A percentile compares a stretch with the other conserved stretches of the same genome.
These are phyloP conservation scores for Kryptolebias marmoratus DNA, from an alignment of 2,113 vertebrate genomes.

Conservation along the genomic window DNA sequence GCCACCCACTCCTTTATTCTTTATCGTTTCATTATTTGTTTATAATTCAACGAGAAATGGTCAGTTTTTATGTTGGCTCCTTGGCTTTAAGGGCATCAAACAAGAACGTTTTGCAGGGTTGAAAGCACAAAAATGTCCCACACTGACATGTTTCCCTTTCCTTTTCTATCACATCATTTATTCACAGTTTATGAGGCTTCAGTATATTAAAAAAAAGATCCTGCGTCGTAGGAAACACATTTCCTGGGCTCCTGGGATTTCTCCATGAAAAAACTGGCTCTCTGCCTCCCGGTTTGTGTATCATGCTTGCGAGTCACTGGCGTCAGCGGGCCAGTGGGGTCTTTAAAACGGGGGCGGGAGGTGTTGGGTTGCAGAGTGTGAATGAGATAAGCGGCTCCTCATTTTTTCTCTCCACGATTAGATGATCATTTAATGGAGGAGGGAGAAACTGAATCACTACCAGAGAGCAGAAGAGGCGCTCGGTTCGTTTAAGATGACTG, in stretches of 20 bases:
- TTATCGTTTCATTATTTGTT: neutral
- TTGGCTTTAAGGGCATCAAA: too few relatives aligned
- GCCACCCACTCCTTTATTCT: slow-evolving; percentile 39
- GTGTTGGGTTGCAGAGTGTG: slow-evolving; percentile 59
- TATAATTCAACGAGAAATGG: too few relatives aligned
- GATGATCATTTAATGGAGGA: slow-evolving; percentile 35
- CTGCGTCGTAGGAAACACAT: slow-evolving; percentile 26
- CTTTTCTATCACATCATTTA: neutral
- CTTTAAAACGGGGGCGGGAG: slow-evolving; percentile 34
- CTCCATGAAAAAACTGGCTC: slow-evolving; percentile 29
- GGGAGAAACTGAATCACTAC: slow-evolving; percentile 20
- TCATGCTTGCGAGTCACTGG: slow-evolving; percentile 61
- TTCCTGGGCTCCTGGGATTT: slow-evolving; percentile 25
- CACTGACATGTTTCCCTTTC: neutral
- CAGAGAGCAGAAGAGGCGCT: neutral
- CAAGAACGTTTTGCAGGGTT: too few relatives aligned
- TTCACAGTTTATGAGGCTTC: neutral
- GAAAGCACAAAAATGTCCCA: too few relatives aligned
- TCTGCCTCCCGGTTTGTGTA: slow-evolving; percentile 34
- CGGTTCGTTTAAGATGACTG: neutral
- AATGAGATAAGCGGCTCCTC: slow-evolving; percentile 56
- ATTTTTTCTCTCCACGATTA: slow-evolving; percentile 36
- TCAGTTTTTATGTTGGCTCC: too few relatives aligned
- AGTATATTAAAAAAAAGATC: slow-evolving; percentile 1
- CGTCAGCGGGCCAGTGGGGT: slow-evolving; percentile 39